Evolutionary conservation across 2,888 invertebrate genomes (phyloP).

Genomic region (Cepaea hortensis): DNA sequence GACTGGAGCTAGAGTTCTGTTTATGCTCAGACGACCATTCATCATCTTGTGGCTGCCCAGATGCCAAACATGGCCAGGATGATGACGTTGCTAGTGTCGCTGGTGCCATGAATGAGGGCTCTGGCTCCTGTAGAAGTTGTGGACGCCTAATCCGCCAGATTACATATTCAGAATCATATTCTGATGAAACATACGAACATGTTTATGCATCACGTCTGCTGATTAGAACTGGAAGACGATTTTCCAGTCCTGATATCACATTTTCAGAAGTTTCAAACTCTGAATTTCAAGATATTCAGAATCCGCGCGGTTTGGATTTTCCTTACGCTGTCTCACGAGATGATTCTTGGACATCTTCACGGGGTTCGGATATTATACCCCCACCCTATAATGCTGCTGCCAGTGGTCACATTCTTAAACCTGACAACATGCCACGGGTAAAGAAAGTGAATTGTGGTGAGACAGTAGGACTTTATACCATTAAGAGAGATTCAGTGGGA

Average conservation of each 20-base stretch:
- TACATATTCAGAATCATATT: slow-evolving; percentile 46
- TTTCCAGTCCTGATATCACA: slow-evolving; percentile 43
- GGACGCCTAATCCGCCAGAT: slow-evolving; percentile 49
- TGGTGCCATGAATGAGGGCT: slow-evolving; percentile 17
- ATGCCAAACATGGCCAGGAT: slow-evolving; percentile 15
- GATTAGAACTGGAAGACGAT: slow-evolving; percentile 28
- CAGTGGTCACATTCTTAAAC: not conserved
- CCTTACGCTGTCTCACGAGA: slow-evolving; percentile 20
- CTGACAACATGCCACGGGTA: not conserved
- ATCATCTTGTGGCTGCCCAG: slow-evolving; percentile 32
- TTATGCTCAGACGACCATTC: slow-evolving; percentile 46
- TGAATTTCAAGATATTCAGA: slow-evolving; percentile 18
- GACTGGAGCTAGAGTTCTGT: slow-evolving; percentile 41
- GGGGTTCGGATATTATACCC: slow-evolving; percentile 26
- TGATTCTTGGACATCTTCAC: slow-evolving; percentile 35
- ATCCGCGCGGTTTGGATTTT: slow-evolving; percentile 10
- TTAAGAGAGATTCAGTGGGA: not conserved
- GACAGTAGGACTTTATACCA: not conserved
- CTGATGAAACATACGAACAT: slow-evolving; percentile 49
- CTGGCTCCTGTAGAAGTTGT: slow-evolving; percentile 40
- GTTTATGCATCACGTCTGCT: slow-evolving; percentile 45
- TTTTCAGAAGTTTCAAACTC: slow-evolving; percentile 27
- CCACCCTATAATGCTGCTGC: slow-evolving; percentile 26
- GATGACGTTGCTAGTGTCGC: slow-evolving; percentile 35
- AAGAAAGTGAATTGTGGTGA: not conserved